Percentiles rank a stretch among this genome's conserved stretches.
Conservation (phyloP, 1,140 invertebrate genomes). For the Aleiodes sp. region DNA sequence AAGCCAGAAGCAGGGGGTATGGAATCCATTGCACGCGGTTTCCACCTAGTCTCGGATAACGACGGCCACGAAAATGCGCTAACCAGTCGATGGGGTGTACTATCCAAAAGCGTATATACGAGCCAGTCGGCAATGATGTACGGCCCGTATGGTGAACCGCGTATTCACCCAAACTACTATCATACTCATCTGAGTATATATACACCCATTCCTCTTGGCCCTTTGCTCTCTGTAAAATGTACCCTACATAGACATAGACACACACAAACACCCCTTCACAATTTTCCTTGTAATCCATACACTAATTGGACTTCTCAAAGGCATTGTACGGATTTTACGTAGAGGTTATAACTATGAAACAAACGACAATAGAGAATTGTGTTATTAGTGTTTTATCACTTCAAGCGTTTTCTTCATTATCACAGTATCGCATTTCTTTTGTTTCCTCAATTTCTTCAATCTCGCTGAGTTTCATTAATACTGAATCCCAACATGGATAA, state of each 20-base stretch:
- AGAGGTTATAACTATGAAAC: neutral
- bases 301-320: conserved; percentile 13
- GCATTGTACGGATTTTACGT: neutral
- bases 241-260: no score
- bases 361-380: neutral
- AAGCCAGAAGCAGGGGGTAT: conserved; percentile 16
- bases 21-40: conserved; percentile 28
- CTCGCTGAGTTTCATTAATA: neutral
- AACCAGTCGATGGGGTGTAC: neutral
- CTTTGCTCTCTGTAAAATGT: neutral
- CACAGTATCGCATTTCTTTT: neutral
- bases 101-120: neutral
- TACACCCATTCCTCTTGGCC: neutral
- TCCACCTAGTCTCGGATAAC: conserved; percentile 31
- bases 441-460: conserved; percentile 8
- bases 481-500: neutral
- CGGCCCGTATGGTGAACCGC: conserved; percentile 49
- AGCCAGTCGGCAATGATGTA: conserved; percentile 42
- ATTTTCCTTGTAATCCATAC: conserved; percentile 2
- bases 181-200: conserved; percentile 32
- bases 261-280: neutral
- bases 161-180: conserved; percentile 15
- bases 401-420: neutral
- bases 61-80: conserved; percentile 3
- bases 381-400: neutral